Base-by-base conservation (phyloP, 1,140 invertebrate species). In the Nebria ingens region DNA sequence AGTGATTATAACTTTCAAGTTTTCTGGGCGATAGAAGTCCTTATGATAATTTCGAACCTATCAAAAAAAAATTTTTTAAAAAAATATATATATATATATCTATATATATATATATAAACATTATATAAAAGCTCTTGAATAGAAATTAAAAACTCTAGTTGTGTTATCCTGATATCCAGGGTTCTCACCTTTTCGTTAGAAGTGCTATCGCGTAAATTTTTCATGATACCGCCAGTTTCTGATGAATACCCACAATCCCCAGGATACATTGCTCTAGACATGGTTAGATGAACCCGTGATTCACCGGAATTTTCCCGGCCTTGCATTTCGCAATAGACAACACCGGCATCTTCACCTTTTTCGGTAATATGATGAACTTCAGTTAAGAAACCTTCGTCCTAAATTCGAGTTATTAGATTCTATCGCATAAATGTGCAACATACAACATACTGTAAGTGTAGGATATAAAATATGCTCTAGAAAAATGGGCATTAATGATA, bases 241-340 rank as follows among this genome's bases (percentile, higher is more conserved):
- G 83, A 83, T 62, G 85, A 87, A 69, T 93, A 94, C 0, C 90
- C 90, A 72, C 85, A 88, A 62, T 79, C 72, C 21, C 83, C 82
- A 11, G 89, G 88, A 66, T 93, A 94, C 62, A 91, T 78, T 2
- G 78, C 77, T 61, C 81, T 71, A 3, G 78, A 63, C 65, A 92
- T 70, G 60, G 78, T 79, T 45, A 80, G 69, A 61, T 85, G 75
- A 56, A 76, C 72, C 56, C 81, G 70, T 59, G 78, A 81, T 67
- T 89, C 85, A n/a, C 85, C 88, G 38, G 76, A 81, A 68, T 93
- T 92, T 71, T 93, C 90, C 20, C 78, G 64, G 19, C 84, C 85
- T 68, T 95, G 91, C 87, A 95, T 93, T 76, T 97, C 92, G 71
- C 87, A 91, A 68, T 96, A 97, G 1, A 95, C 91, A 21, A 95